Conservation (phyloP, 2,888 invertebrate genomes). For the Sinopyrophorus schimmeli region DNA sequence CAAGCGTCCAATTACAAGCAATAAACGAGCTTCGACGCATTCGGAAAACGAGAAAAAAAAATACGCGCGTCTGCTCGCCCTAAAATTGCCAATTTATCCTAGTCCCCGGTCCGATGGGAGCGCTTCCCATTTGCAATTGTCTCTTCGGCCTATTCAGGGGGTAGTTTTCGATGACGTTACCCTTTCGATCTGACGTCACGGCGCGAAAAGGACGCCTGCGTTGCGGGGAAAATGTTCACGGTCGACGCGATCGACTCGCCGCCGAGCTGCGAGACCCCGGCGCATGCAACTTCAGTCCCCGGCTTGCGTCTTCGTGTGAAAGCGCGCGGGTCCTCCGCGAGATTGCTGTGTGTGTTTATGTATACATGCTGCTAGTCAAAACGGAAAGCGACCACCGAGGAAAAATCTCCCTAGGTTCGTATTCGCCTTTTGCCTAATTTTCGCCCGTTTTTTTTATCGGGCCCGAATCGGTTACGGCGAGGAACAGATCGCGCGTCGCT, state of each 20-base stretch:
- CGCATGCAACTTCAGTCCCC: constrained; percentile 44
- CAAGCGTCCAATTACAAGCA: no score
- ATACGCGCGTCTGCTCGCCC: no score
- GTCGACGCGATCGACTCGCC: constrained; percentile 49
- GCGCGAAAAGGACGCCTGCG: constrained; percentile 44
- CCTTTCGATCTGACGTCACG: constrained; percentile 44
- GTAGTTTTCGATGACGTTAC: constrained; percentile 43
- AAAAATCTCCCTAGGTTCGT: constrained; percentile 16
- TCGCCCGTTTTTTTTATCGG: no score
- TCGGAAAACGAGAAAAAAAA: no score
- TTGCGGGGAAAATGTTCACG: constrained; percentile 45
- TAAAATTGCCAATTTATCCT: constrained; percentile 16
- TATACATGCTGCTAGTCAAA: constrained; percentile 23
- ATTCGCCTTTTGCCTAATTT: no score
- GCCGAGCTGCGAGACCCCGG: constrained; percentile 41
- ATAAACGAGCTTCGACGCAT: no score
- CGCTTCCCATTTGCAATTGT: constrained; percentile 28
- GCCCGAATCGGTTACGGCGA: no score
- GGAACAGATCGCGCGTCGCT: no score
- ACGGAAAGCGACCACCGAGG: constrained; percentile 7
- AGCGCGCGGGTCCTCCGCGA: constrained; percentile 25
- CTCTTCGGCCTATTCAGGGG: constrained; percentile 32
- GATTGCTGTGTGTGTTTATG: constrained; percentile 33
- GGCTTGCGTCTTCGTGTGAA: constrained; percentile 25
- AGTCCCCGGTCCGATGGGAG: constrained; percentile 21